A percentile compares a stretch with the other conserved stretches of the same genome.
These are phyloP conservation scores for Phasianus colchicus DNA, from an alignment of 2,113 vertebrate genomes.

Conservation along the genomic window DNA sequence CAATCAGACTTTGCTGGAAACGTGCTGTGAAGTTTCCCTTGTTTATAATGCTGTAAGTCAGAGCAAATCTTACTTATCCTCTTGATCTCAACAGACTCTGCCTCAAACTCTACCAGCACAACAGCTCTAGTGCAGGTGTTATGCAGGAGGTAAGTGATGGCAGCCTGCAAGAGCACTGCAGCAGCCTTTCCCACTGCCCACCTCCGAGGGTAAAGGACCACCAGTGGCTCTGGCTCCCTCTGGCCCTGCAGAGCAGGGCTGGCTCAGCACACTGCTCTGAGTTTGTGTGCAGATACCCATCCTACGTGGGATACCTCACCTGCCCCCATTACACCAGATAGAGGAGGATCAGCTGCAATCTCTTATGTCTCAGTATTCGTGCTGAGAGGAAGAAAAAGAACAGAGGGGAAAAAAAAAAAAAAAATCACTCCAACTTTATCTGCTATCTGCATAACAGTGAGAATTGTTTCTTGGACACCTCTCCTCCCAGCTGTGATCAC, in stretches of 20 bases:
- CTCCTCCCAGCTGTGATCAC: constrained; percentile 19
- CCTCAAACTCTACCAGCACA: neutral
- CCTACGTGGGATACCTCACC: neutral
- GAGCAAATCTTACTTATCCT: neutral
- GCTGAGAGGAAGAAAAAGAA: neutral
- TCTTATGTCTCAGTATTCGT: neutral
- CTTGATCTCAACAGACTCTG: neutral
- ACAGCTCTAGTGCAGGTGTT: neutral
- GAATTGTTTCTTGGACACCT: constrained; percentile 61
- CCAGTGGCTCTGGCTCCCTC: neutral
- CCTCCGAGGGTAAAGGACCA: neutral
- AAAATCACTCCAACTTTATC: constrained; percentile 20
- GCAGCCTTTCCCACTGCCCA: constrained; percentile 44
- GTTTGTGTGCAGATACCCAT: neutral
- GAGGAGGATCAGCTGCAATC: neutral
- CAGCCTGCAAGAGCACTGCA: constrained; percentile 39
- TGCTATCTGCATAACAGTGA: neutral
- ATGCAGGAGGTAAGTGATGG: neutral
- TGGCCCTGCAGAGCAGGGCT: neutral
- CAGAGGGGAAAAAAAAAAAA: too few species aligned
- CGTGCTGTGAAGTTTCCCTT: neutral
- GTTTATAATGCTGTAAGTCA: neutral
- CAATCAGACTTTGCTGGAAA: neutral
- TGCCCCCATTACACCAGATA: neutral
- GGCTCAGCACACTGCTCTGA: too few species aligned